phyloP scores from a whole-genome alignment of 2,888 invertebrate species.

The Linnaemya vulpina region DNA sequence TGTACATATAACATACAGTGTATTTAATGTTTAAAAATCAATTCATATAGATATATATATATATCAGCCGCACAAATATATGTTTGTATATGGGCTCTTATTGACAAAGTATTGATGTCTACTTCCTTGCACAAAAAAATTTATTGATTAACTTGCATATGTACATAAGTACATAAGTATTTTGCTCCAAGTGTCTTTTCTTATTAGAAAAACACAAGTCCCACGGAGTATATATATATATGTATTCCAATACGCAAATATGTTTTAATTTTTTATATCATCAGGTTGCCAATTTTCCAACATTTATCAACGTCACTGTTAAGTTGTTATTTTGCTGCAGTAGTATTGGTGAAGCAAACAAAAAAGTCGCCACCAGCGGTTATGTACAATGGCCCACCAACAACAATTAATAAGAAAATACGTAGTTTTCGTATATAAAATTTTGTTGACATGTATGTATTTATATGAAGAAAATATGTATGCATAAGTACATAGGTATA shows the following conservation, averaged over 20 bases:
- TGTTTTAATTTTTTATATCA: constrained; percentile 29
- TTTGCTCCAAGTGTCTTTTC: background rate
- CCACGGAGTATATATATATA: background rate
- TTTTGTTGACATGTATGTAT: constrained; percentile 28
- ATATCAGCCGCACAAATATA: too few relatives aligned
- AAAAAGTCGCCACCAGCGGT: constrained; percentile 24
- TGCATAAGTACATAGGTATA: background rate
- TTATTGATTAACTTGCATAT: background rate
- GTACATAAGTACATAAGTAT: background rate
- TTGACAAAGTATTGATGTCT: too few relatives aligned
- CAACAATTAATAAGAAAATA: constrained; percentile 22
- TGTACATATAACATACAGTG: background rate
- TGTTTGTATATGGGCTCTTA: too few relatives aligned
- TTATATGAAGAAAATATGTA: background rate
- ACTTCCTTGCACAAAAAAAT: too few relatives aligned
- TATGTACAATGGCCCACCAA: constrained; percentile 38
- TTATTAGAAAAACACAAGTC: constrained; percentile 13
- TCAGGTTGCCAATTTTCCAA: constrained; percentile 46
- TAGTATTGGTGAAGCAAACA: constrained; percentile 34
- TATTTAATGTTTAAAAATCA: too few relatives aligned
- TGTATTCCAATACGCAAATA: constrained; percentile 42
- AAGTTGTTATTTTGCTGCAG: constrained; percentile 45
- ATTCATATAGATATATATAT: too few relatives aligned
- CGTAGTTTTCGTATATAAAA: constrained; percentile 2
- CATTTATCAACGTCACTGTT: constrained; percentile 60